Base-by-base conservation (phyloP, 2,888 invertebrate species). In the Physocephala rufipes region DNA sequence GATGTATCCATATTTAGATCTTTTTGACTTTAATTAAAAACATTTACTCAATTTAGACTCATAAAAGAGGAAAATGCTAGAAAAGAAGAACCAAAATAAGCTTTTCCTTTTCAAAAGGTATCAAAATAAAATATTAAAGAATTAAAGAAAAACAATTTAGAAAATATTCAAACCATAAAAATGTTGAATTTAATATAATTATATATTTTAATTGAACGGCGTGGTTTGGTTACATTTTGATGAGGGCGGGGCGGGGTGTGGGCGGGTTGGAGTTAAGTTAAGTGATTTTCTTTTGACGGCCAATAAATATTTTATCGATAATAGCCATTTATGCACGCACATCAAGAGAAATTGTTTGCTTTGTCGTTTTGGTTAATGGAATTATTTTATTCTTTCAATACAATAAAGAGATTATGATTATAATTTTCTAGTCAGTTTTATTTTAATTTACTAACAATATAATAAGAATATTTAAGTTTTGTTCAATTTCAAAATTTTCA, bases 341-440 rank as follows among this genome's bases (percentile, higher is more conserved):
- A 66, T 66, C 53, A 36, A 53, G 36, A 24, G 43, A 66, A 16
- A 36, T 66, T 21, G n/a, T 19, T 28, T n/a, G 28, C 19, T 24
- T 21, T 24, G 43, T 5, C 24, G 24, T 55, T 26, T 55, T 55
- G 2, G 24, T 19, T 55, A n/a, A 36, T 62, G 15, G 12, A 21
- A 9, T 21, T 53, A 3, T 21, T 21, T 2, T 53, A n/a, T 53
- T 36, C 19, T 62, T 62, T 43, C 19, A 62, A 13, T 62, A 2
- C 4, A 7, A 9, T 36, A 30, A n/a, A 43, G 12, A 19, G 16
- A 19, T 4, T 36, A 43, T 13, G 43, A 13, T 62, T 62, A 43
- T 62, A 62, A 36, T 61, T 61, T 43, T 12, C 9, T 36, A 30
- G 19, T 30, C 19, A 19, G 43, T 16, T 30, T 19, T 30, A 43